phyloP scores from a whole-genome alignment of 2,797 vertebrate genomes.

The Potorous gilbertii region DNA sequence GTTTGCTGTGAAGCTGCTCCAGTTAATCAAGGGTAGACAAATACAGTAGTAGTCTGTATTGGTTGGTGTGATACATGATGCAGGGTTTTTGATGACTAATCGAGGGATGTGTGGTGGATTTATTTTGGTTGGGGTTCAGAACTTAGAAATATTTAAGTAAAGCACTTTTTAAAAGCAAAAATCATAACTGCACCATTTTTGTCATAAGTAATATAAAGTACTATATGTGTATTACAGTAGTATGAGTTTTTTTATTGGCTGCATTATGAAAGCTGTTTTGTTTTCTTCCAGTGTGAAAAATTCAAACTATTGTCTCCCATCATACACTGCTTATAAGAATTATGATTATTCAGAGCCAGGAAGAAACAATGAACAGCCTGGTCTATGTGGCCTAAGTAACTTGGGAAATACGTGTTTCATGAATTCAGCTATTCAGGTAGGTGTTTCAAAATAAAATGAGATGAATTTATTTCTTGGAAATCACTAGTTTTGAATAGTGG shows the following conservation, averaged over 20 bases:
- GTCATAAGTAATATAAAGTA: slow-evolving; percentile 61
- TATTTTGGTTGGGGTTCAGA: slow-evolving; percentile 47
- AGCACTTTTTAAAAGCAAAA: slow-evolving; percentile 49
- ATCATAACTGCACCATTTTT: slow-evolving; percentile 53
- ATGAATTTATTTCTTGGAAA: slow-evolving; percentile 58
- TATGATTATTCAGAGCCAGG: slow-evolving; percentile 96
- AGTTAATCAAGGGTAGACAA: slow-evolving; percentile 83
- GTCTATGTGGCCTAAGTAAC: slow-evolving; percentile 98
- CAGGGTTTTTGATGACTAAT: slow-evolving; percentile 52
- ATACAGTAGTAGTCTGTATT: slow-evolving; percentile 66
- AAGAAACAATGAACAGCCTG: slow-evolving; percentile 93
- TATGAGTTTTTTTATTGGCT: slow-evolving; percentile 59
- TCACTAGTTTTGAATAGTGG: not conserved
- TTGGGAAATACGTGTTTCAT: slow-evolving; percentile 99
- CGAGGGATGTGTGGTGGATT: slow-evolving; percentile 38
- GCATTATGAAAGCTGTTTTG: slow-evolving; percentile 79
- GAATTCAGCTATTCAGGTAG: slow-evolving; percentile 99
- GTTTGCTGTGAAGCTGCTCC: slow-evolving; percentile 84
- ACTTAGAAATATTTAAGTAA: slow-evolving; percentile 57
- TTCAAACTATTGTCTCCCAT: slow-evolving; percentile 96
- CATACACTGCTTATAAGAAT: slow-evolving; percentile 96
- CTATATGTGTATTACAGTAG: slow-evolving; percentile 33
- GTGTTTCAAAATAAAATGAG: slow-evolving; percentile 73
- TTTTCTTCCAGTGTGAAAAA: slow-evolving; percentile 94
- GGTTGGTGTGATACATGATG: slow-evolving; percentile 63